A percentile compares a stretch with the other conserved stretches of the same genome.
phyloP scores from a whole-genome alignment of 2,888 invertebrate species.

The Campaea margaritaria region DNA sequence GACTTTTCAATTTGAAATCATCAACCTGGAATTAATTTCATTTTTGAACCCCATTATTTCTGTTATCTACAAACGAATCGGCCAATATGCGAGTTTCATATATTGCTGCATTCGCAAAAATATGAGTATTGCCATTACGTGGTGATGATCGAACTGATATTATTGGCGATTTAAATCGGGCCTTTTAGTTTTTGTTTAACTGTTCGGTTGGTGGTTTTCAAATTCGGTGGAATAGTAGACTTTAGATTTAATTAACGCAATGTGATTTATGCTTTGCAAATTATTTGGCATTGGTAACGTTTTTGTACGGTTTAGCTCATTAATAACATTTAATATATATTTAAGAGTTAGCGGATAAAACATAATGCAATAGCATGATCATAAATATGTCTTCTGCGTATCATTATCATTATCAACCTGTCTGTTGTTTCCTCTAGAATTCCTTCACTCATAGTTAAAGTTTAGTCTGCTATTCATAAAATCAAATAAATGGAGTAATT shows the following conservation, averaged over 20 bases:
- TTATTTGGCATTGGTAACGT: neutral
- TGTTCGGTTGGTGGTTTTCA: conserved; percentile 29
- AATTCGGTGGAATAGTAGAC: conserved; percentile 29
- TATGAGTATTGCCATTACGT: conserved; percentile 60
- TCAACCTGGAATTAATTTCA: conserved; percentile 86
- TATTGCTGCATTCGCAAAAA: conserved; percentile 80
- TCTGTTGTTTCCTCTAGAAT: no score
- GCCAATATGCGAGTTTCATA: conserved; percentile 81
- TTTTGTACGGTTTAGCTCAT: no score
- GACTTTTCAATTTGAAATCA: conserved; percentile 87
- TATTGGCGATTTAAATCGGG: conserved; percentile 67
- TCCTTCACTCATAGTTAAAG: no score
- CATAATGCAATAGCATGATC: no score
- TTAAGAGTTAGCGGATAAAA: neutral
- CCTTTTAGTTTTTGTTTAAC: conserved; percentile 59
- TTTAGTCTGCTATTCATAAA: no score
- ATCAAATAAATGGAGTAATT: no score
- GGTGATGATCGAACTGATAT: conserved; percentile 54
- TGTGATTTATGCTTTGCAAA: conserved; percentile 9
- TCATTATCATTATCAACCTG: no score
- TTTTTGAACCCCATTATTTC: conserved; percentile 86
- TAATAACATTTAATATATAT: no score
- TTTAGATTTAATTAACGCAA: conserved; percentile 12
- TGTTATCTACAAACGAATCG: conserved; percentile 82
- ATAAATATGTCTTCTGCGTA: no score